Evolutionary conservation across 1,140 invertebrate species (phyloP), one percentile per base, ranked within the genome.

Genomic region (Drosophila nannoptera): DNA sequence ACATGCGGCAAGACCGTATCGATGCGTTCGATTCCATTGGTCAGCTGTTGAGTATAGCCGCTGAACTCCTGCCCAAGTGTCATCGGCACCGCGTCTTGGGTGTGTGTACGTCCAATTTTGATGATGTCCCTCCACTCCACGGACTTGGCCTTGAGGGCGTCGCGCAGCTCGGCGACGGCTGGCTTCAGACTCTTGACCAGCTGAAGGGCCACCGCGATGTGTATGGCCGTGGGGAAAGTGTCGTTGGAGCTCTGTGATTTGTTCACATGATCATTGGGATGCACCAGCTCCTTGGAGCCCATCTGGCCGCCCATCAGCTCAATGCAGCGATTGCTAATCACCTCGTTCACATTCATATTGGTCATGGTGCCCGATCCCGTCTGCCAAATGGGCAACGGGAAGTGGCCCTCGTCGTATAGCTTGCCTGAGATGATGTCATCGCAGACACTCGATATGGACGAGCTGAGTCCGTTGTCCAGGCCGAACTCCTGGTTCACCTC

Each of bases 261-360:
- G 90, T 99, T 99, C 8, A 99, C 98, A 91, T 99, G 98, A 90
- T 99, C 98, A 90, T 99, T 99, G 4, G 99, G 98, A 91, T 99
- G 98, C 0, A 99, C 97, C 0, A 97, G 97, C 53, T 90, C 92
- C 90, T 99, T 99, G 8, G 94, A 95, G 29, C 98, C 98, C 4
- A 99, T 90, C 77, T 94, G 91, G 5, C 98, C 98, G 5, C 97
- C 98, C 12, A 99, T 77, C 16, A 99, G 91, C 91, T 99, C 96
- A 87, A 99, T 99, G 0, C 98, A 98, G 50, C 97, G 92, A 90
- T 99, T 99, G 31, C 95, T 92, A 43, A 97, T 96, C 1, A 96
- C 94, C 92, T 99, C 99, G 90, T 99, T 99, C 0, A 96, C 95
- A 90, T 99, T 99, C 98, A 99, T 99, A 89, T 99, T 99, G 5